Evolutionary conservation across 2,113 vertebrate genomes (phyloP).

Genomic region (Eupsittula cactorum): DNA sequence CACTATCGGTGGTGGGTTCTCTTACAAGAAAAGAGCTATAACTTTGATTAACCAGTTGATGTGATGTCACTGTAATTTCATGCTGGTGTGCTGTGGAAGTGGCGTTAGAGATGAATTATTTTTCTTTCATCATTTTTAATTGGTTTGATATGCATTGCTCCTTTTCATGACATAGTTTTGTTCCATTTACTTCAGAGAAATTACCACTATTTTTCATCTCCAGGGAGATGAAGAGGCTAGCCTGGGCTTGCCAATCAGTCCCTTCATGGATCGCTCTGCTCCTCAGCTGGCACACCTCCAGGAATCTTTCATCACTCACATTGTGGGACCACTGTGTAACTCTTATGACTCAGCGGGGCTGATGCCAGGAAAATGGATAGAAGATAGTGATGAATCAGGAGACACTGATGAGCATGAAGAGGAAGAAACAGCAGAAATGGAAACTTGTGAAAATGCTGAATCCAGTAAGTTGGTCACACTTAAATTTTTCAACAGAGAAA

Average conservation of each 20-base stretch:
- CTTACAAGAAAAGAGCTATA: background rate
- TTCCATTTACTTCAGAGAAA: background rate
- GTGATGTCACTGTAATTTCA: background rate
- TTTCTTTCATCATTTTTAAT: background rate
- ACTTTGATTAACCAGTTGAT: background rate
- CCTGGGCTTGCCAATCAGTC: slow-evolving; percentile 92
- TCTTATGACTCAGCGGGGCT: slow-evolving; percentile 92
- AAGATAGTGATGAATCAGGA: slow-evolving; percentile 81
- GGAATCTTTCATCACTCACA: slow-evolving; percentile 98
- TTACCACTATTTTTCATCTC: background rate
- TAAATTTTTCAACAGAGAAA: background rate
- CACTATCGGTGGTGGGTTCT: rapidly evolving
- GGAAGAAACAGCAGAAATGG: slow-evolving; percentile 78
- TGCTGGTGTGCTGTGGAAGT: background rate
- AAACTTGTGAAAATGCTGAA: slow-evolving; percentile 84
- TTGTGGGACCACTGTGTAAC: slow-evolving; percentile 94
- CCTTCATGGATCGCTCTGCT: slow-evolving; percentile 96
- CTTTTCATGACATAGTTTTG: background rate
- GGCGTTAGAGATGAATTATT: background rate
- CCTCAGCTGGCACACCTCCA: slow-evolving; percentile 96
- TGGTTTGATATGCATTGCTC: background rate
- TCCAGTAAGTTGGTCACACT: slow-evolving; percentile 66
- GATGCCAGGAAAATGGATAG: slow-evolving; percentile 93
- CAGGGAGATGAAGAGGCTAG: slow-evolving; percentile 97
- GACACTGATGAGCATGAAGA: slow-evolving; percentile 79